A percentile compares a stretch with the other conserved stretches of the same genome.
phyloP scores from a whole-genome alignment of 2,888 invertebrate species.

The Oasisia sp. region DNA sequence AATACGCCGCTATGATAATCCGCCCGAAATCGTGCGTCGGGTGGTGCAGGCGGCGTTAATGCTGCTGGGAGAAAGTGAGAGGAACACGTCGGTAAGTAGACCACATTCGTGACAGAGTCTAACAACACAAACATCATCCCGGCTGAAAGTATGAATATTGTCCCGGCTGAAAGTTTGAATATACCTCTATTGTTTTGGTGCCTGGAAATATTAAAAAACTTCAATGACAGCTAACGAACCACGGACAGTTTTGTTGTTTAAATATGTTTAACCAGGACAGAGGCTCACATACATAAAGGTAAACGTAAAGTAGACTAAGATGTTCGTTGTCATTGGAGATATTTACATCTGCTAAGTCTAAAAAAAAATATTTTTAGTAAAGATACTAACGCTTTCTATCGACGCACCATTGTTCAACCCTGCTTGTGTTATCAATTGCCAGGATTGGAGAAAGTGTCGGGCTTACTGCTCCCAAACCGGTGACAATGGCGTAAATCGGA shows the following conservation, averaged over 20 bases:
- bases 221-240: not conserved
- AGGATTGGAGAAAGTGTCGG: conserved; percentile 56
- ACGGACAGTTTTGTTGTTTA: not conserved
- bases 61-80: conserved; percentile 53
- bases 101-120: not conserved
- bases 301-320: too few species aligned
- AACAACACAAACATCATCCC: not conserved
- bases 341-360: too few species aligned
- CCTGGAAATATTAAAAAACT: not conserved
- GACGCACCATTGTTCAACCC: too few species aligned
- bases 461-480: conserved; percentile 49
- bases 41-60: conserved; percentile 57
- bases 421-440: not conserved
- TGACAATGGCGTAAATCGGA: conserved; percentile 48
- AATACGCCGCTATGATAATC: conserved; percentile 54
- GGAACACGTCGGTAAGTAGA: conserved; percentile 47
- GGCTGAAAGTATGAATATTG: too few species aligned
- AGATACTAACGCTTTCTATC: too few species aligned
- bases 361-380: too few species aligned
- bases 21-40: conserved; percentile 52
- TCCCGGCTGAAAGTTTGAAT: too few species aligned
- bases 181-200: not conserved
- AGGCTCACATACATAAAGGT: not conserved
- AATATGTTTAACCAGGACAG: not conserved
- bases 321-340: too few species aligned